Conservation (phyloP, 2,888 invertebrate species). For the Pseudococcus jackbeardsleyi region DNA sequence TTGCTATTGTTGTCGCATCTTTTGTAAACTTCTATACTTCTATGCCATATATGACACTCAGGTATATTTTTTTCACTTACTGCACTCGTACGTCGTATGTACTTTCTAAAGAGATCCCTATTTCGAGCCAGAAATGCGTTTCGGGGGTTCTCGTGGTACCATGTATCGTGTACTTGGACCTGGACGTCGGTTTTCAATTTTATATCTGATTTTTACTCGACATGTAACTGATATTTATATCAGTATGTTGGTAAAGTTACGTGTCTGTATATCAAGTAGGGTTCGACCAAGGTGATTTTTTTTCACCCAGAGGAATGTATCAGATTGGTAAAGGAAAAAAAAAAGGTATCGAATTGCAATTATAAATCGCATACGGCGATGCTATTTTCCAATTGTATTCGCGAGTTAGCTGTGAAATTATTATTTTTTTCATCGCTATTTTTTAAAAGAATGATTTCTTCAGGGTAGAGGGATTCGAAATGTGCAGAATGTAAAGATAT, state of each 20-base stretch:
- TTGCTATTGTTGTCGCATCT: slow-evolving; percentile 58
- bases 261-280: not conserved
- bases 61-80: slow-evolving; percentile 59
- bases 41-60: slow-evolving; percentile 43
- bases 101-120: slow-evolving; percentile 27
- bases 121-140: slow-evolving; percentile 11
- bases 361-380: not conserved
- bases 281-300: not conserved
- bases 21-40: slow-evolving; percentile 41
- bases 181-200: not conserved
- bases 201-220: slow-evolving; percentile 14
- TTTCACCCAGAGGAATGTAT: not conserved
- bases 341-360: slow-evolving; percentile 59
- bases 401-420: slow-evolving; percentile 1
- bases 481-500: not conserved
- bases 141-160: slow-evolving; percentile 29
- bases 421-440: not conserved
- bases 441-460: slow-evolving; percentile 12
- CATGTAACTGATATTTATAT: slow-evolving; percentile 63
- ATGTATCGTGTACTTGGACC: not conserved
- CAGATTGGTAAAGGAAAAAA: not conserved
- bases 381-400: not conserved
- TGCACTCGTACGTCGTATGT: not conserved
- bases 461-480: not conserved
- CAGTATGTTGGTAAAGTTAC: not conserved